These are phyloP conservation scores for Cantharis flavilabris DNA, from an alignment of 2,888 invertebrate genomes.

Conservation along the genomic window DNA sequence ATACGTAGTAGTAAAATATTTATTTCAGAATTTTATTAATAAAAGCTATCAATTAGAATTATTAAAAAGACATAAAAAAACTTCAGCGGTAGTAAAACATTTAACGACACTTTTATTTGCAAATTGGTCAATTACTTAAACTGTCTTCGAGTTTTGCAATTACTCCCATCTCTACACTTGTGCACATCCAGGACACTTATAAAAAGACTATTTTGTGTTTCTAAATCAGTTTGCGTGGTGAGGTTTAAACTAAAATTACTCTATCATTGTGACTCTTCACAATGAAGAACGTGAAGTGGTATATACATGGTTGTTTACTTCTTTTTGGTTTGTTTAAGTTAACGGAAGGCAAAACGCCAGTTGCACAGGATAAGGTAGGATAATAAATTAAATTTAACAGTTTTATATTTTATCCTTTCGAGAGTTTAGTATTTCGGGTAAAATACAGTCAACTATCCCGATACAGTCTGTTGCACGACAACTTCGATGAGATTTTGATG, in stretches of 20 bases:
- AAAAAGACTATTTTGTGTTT: conserved; percentile 26
- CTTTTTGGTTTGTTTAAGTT: not conserved
- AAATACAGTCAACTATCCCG: too few relatives aligned
- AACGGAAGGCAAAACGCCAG: not conserved
- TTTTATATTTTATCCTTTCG: not conserved
- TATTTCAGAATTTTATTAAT: conserved; percentile 8
- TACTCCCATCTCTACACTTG: conserved; percentile 25
- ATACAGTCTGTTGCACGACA: not conserved
- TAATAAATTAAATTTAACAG: not conserved
- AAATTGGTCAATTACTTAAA: not conserved
- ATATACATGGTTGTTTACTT: not conserved
- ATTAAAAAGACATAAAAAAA: not conserved
- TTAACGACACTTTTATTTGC: not conserved
- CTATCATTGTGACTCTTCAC: not conserved
- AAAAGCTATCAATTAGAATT: conserved; percentile 20
- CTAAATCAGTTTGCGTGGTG: conserved; percentile 15
- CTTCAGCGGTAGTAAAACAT: not conserved
- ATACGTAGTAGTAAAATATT: conserved; percentile 19
- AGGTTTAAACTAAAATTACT: not conserved
- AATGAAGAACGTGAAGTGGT: not conserved
- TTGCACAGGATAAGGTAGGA: not conserved
- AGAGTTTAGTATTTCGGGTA: too few relatives aligned
- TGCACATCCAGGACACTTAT: conserved; percentile 48
- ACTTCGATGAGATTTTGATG: too few relatives aligned
- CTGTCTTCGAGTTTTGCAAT: conserved; percentile 8